These are phyloP conservation scores for Lathronympha strigana DNA, from an alignment of 2,888 invertebrate species.

Conservation along the genomic window DNA sequence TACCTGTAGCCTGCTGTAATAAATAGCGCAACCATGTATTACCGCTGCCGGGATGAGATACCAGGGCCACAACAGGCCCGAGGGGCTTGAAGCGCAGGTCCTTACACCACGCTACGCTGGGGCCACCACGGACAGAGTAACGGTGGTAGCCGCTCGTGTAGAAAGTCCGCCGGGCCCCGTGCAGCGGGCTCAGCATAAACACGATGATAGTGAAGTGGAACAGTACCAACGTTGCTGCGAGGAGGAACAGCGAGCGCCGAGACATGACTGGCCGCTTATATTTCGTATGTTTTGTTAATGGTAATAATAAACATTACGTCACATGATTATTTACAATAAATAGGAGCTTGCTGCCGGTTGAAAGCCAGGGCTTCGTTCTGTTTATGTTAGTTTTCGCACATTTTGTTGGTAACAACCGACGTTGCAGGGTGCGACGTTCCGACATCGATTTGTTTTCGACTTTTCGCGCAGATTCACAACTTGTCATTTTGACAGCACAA, in stretches of 20 bases:
- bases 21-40: constrained; percentile 93
- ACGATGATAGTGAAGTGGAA: constrained; percentile 75
- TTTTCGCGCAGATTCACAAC: constrained; percentile 31
- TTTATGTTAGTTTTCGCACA: constrained; percentile 6
- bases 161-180: constrained; percentile 57
- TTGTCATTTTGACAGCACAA: constrained; percentile 17
- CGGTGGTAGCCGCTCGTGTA: constrained; percentile 60
- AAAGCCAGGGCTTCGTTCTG: not conserved
- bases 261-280: constrained; percentile 57
- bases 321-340: constrained; percentile 11
- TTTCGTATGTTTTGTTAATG: constrained; percentile 30
- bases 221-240: constrained; percentile 65
- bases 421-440: constrained; percentile 7
- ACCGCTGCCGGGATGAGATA: constrained; percentile 93
- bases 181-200: constrained; percentile 71
- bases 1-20: constrained; percentile 91
- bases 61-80: constrained; percentile 86
- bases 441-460: constrained; percentile 30
- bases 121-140: constrained; percentile 62
- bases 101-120: constrained; percentile 79
- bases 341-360: not conserved
- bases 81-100: constrained; percentile 77
- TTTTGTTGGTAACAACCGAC: constrained; percentile 4
- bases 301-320: constrained; percentile 31
- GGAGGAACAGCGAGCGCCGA: constrained; percentile 67